These are phyloP conservation scores for Eudemis profundana DNA, from an alignment of 2,888 invertebrate species.

Conservation along the genomic window DNA sequence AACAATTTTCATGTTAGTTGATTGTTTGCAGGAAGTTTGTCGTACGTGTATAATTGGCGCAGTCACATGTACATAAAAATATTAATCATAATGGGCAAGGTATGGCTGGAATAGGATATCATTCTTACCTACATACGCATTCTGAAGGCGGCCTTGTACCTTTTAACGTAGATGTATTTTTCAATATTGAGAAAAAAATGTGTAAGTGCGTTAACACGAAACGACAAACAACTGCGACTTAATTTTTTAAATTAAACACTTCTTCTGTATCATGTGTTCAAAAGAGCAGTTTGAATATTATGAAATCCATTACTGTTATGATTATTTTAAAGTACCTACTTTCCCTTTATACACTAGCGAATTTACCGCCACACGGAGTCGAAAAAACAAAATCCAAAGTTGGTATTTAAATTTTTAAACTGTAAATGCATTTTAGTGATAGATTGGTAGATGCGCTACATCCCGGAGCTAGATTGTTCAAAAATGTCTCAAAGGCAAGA, in stretches of 20 bases:
- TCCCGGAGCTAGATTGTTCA: constrained; percentile 74
- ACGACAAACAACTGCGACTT: constrained; percentile 18
- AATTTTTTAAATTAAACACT: not conserved
- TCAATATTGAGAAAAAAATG: not conserved
- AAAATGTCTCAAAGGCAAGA: constrained; percentile 62
- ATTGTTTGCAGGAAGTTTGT: constrained; percentile 7
- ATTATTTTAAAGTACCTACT: constrained; percentile 48
- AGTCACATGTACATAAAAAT: too few relatives aligned
- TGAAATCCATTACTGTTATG: not conserved
- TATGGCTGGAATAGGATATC: too few relatives aligned
- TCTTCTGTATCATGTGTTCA: constrained; percentile 20
- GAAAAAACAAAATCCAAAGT: constrained; percentile 48
- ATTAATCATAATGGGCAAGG: too few relatives aligned
- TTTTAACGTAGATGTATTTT: not conserved
- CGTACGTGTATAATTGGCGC: constrained; percentile 18
- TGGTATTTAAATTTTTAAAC: constrained; percentile 49
- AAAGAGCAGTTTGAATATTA: constrained; percentile 23
- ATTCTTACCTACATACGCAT: too few relatives aligned
- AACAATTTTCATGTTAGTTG: not conserved
- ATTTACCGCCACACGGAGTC: constrained; percentile 59
- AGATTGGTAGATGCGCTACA: constrained; percentile 85
- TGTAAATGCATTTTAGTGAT: constrained; percentile 76
- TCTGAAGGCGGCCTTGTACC: not conserved
- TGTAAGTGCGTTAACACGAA: constrained; percentile 4
- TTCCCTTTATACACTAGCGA: constrained; percentile 63